Evolutionary conservation across 92 coral and sea anemone genomes (phyloP), one percentile per base, ranked within the genome.

Genomic region (Zoanthus sansibaricus): DNA sequence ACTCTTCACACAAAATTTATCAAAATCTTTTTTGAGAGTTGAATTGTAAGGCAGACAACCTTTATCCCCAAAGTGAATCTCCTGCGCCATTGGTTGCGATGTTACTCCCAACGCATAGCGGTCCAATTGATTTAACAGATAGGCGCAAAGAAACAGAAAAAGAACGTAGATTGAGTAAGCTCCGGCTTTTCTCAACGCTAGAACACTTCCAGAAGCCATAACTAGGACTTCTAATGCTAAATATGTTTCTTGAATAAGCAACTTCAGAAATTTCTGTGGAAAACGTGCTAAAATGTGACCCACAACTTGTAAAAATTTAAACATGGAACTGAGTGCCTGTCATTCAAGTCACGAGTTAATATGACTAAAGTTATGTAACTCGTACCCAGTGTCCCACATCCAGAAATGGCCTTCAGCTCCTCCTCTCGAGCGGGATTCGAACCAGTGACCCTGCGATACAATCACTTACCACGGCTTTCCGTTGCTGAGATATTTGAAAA

Each of bases 71-170:
- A 96, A 96, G 78, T 96, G 92, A 11, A 96, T 93, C 48, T 95
- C 98, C 5, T 91, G 96, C n/a, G 99, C 99, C 99, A 96, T 96
- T 0, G 99, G 98, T 62, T 90, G 96, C 0, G 98, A 95, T 12
- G 97, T 95, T 10, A 95, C 96, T 12, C 93, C 99, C 13, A 96
- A 78, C 15, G 98, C 95, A 61, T 95, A 96, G 33, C 99, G 78
- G 47, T 96, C 98, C 31, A 96, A 95, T 86, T 96, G 99, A 71
- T 96, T 96, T 83, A 96, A 87, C 77, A 96, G 78, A 87, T 95
- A 95, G 5, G 99, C 93, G 31, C 88, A 88, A 0, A 96, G 91
- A 13, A 96, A 87, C 46, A 95, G 84, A 67, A 91, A 83, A 0
- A 96, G 89, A 2, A 96, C 98, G 72, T 96, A 96, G 3, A 96